Percentiles rank a stretch among this genome's conserved stretches.
These are phyloP conservation scores for Myxocyprinus asiaticus DNA, from an alignment of 2,113 vertebrate species.

Conservation along the genomic window DNA sequence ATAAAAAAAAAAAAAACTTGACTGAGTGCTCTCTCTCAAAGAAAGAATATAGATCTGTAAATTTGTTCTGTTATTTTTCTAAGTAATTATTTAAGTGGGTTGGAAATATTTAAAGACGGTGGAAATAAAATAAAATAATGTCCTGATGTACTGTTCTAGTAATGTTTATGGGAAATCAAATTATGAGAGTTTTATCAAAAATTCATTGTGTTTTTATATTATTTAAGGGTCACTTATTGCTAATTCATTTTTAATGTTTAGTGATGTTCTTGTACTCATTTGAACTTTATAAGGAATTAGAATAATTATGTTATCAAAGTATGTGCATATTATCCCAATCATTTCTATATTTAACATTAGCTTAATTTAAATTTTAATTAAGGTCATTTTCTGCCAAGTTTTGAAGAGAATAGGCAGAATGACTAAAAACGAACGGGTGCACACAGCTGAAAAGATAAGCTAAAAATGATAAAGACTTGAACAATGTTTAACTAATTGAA, in stretches of 20 bases:
- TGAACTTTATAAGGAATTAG: background rate
- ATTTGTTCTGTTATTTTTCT: constrained; percentile 98
- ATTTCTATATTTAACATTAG: constrained; percentile 5
- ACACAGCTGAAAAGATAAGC: background rate
- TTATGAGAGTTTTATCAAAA: background rate
- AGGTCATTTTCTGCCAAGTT: background rate
- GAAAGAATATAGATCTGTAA: constrained; percentile 73
- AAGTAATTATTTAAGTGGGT: constrained; percentile 75
- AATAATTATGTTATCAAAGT: constrained; percentile 4
- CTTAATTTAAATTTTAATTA: constrained; percentile 14
- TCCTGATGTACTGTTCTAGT: constrained; percentile 74
- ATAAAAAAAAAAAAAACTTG: constrained; percentile 77
- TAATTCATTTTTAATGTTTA: background rate
- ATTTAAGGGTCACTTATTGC: background rate
- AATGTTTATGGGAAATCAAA: constrained; percentile 69
- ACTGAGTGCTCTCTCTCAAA: constrained; percentile 69
- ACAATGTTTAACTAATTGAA: constrained; percentile 13
- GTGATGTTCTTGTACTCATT: background rate
- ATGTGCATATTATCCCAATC: background rate
- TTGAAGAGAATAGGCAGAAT: background rate
- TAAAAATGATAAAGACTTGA: background rate
- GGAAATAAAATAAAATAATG: constrained; percentile 67
- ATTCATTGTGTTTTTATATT: background rate
- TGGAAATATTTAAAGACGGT: constrained; percentile 68
- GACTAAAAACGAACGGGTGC: background rate